Percentiles rank a stretch among this genome's conserved stretches.
Evolutionary conservation across 2,888 invertebrate species (phyloP).

Genomic region (Nomada fucata): DNA sequence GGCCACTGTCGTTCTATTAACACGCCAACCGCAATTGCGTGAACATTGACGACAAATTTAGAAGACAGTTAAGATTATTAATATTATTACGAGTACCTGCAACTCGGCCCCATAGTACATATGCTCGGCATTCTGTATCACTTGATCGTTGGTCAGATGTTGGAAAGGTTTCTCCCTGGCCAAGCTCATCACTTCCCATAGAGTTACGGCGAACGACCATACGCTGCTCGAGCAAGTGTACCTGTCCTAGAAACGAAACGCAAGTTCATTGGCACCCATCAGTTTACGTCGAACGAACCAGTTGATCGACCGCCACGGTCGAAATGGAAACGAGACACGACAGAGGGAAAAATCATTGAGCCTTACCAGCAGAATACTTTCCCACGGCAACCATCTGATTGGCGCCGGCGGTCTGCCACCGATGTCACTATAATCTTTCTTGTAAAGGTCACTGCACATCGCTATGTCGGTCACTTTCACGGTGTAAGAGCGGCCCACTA

Average conservation of each 20-base stretch:
- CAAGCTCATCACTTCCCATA: conserved; percentile 88
- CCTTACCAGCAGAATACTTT: conserved; percentile 87
- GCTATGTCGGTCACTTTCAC: conserved; percentile 88
- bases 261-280: not conserved
- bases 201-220: conserved; percentile 88
- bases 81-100: conserved; percentile 83
- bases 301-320: conserved; percentile 13
- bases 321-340: conserved; percentile 9
- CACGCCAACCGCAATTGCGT: too few species aligned
- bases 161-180: conserved; percentile 87
- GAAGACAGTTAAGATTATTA: not conserved
- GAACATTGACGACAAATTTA: too few species aligned
- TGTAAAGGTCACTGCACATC: conserved; percentile 87
- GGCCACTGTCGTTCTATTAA: too few species aligned
- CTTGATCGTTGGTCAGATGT: conserved; percentile 87
- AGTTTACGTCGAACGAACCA: not conserved
- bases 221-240: conserved; percentile 87
- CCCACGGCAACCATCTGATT: conserved; percentile 88
- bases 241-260: conserved; percentile 85
- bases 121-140: conserved; percentile 88
- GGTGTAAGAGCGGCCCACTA: conserved; percentile 87
- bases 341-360: conserved; percentile 13
- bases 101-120: conserved; percentile 88
- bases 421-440: conserved; percentile 88
- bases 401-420: conserved; percentile 87